A percentile compares a stretch with the other conserved stretches of the same genome.
phyloP scores from a whole-genome alignment of 2,797 vertebrate species.

The Chrysocyon brachyurus region DNA sequence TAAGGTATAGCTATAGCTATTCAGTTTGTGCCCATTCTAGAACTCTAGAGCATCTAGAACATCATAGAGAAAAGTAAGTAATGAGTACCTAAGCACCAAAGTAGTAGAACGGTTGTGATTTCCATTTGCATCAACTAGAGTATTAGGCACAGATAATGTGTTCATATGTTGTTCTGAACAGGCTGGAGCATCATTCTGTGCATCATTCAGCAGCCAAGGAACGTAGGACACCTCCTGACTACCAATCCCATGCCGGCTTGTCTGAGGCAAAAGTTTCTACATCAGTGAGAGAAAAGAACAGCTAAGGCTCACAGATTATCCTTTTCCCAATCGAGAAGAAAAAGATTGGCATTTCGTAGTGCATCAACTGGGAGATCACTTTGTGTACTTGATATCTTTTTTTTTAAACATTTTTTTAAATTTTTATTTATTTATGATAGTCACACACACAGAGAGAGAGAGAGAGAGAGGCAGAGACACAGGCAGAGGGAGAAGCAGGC shows the following conservation, averaged over 20 bases:
- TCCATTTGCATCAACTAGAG: neutral
- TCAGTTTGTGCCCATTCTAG: neutral
- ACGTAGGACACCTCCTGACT: neutral
- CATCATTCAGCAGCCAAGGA: neutral
- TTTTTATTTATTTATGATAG: too few relatives aligned
- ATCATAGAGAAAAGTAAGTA: neutral
- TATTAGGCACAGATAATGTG: neutral
- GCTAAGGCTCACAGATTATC: neutral
- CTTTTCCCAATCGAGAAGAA: neutral
- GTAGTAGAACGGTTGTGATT: neutral
- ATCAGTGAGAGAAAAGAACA: neutral
- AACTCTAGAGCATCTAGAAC: neutral
- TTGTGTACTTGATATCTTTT: neutral
- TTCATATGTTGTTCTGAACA: constrained; percentile 4
- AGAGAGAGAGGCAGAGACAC: too few relatives aligned
- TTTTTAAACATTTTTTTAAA: too few relatives aligned
- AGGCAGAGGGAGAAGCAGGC: too few relatives aligned
- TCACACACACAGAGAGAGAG: too few relatives aligned
- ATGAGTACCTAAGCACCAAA: neutral
- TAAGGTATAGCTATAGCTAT: neutral
- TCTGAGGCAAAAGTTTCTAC: neutral
- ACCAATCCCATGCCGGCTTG: neutral
- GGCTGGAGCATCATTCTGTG: neutral
- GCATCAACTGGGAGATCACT: neutral
- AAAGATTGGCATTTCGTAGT: neutral